These are phyloP conservation scores for Characodon lateralis DNA, from an alignment of 2,797 vertebrate genomes.

Conservation along the genomic window DNA sequence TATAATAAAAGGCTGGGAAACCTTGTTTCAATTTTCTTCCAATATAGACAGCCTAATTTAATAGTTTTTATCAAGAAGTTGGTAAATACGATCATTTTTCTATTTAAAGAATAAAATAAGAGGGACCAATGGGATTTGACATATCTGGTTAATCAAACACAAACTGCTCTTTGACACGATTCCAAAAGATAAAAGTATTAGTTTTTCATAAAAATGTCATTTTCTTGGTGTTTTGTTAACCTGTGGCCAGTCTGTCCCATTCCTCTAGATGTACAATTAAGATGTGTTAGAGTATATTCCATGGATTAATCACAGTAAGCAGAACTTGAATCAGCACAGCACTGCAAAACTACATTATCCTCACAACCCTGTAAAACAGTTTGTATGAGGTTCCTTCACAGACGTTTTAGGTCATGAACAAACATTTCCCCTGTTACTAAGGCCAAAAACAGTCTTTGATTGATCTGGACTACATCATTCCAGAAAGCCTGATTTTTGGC, in stretches of 20 bases:
- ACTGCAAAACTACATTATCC: background rate
- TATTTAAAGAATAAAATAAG: background rate
- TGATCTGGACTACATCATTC: background rate
- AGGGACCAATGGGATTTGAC: too few species aligned
- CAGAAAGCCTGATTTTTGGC: background rate
- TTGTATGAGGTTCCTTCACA: background rate
- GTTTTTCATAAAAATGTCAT: background rate
- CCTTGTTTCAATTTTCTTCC: background rate
- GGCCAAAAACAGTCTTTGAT: background rate
- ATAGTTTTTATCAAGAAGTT: background rate
- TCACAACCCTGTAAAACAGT: background rate
- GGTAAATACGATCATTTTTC: background rate
- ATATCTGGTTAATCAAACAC: background rate
- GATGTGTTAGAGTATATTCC: background rate
- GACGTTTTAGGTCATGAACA: slow-evolving; percentile 2
- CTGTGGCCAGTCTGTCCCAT: background rate
- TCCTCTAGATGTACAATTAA: background rate
- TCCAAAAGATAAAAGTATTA: background rate
- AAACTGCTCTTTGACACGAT: background rate
- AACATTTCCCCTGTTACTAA: background rate
- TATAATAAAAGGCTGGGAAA: background rate
- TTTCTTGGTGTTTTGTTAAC: background rate
- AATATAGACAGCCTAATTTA: background rate
- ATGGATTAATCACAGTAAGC: background rate
- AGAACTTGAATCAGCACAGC: background rate